Evolutionary conservation across 2,888 invertebrate genomes (phyloP).

Genomic region (Rosalia funebris): DNA sequence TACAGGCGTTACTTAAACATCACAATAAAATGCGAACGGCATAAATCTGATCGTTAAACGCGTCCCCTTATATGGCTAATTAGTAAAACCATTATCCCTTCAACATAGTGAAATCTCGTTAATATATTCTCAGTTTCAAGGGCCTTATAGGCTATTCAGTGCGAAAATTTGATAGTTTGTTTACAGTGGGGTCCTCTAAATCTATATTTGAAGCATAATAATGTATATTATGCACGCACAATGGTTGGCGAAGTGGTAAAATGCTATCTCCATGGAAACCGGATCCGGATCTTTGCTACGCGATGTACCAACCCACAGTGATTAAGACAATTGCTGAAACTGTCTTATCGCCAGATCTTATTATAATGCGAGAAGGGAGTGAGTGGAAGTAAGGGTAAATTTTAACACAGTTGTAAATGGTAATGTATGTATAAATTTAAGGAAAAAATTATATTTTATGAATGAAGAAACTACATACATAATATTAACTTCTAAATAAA

Average conservation of each 20-base stretch:
- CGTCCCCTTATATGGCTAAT: conserved; percentile 16
- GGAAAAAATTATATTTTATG: too few relatives aligned
- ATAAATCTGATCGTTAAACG: too few relatives aligned
- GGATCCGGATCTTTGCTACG: not conserved
- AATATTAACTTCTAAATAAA: too few relatives aligned
- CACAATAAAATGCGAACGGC: too few relatives aligned
- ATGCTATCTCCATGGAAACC: not conserved
- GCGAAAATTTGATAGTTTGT: conserved; percentile 25
- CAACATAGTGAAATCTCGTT: conserved; percentile 25
- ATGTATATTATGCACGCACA: conserved; percentile 21
- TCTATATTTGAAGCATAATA: conserved; percentile 18
- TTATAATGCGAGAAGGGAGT: not conserved
- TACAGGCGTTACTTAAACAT: too few relatives aligned
- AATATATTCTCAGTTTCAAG: conserved; percentile 20
- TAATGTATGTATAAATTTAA: too few relatives aligned
- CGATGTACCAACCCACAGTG: not conserved
- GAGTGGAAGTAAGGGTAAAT: not conserved
- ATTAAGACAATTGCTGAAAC: not conserved
- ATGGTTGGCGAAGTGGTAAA: conserved; percentile 7
- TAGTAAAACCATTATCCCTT: conserved; percentile 18
- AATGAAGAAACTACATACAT: too few relatives aligned
- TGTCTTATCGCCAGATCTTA: not conserved
- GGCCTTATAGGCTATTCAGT: not conserved
- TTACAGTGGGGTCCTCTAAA: conserved; percentile 19
- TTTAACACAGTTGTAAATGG: too few relatives aligned